Base-by-base conservation (phyloP, 2,888 invertebrate species). In the Harpagoxenus sublaevis region DNA sequence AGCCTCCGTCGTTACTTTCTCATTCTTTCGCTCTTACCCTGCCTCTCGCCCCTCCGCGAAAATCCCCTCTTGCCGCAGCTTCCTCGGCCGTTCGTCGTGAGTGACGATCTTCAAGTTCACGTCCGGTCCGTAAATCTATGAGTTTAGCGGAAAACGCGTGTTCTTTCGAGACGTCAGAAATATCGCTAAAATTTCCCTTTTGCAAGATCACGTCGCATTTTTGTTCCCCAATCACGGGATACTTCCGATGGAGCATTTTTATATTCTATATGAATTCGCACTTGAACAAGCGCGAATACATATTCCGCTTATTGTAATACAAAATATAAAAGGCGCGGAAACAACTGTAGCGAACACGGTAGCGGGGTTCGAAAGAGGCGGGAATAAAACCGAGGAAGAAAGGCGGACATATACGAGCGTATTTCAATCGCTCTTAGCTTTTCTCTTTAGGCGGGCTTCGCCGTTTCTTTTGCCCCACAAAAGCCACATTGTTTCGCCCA, bases 361-460 rank as follows among this genome's bases (percentile, higher is more conserved):
- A 45, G 68, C 15, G 45, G 45, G 35, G 53, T 18, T 28, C 6
- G 74, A 60, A 70, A 15, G 75, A 31, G 39, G 57, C 8, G n/a
- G 15, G 82, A 66, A 48, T 75, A 77, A 57, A 68, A 63, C 39
- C 63, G 70, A 62, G 81, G 65, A 71, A 53, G 68, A 82, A 83
- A 83, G 88, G 87, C 86, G 85, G 88, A 88, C 88, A 90, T 86
- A 85, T 87, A 88, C 89, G 89, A 89, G 92, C 87, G 60, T 81
- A 92, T 93, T 93, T 92, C 93, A 93, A 92, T 93, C 93, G 93
- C 91, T 93, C 92, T 92, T 88, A 92, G 92, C 87, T 87, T 88
- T 89, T 89, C 92, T 91, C 92, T 92, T 92, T 91, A 88, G 86
- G 89, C 89, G 86, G 87, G 87, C 89, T 91, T 93, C 88, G 90